phyloP scores from a whole-genome alignment of 2,888 invertebrate species.

The Drosophila anomalipes region DNA sequence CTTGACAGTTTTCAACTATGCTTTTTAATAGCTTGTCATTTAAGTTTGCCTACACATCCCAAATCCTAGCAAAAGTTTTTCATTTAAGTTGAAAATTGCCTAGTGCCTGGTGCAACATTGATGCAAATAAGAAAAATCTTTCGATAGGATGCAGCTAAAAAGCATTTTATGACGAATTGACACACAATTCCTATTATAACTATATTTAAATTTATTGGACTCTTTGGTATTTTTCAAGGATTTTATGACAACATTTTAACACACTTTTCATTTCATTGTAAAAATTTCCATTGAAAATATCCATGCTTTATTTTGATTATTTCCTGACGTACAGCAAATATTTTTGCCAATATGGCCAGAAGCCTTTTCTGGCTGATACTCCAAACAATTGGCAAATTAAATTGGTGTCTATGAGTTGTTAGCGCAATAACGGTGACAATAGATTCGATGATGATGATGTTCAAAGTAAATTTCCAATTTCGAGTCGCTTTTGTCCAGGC shows the following conservation, averaged over 20 bases:
- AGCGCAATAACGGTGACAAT: slow-evolving; percentile 2
- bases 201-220: background rate
- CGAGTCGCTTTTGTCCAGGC: background rate
- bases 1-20: slow-evolving; percentile 17
- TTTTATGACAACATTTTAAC: background rate
- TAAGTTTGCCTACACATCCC: slow-evolving; percentile 10
- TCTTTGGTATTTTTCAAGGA: background rate
- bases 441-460: background rate
- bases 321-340: background rate
- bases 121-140: background rate
- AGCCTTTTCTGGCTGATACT: background rate
- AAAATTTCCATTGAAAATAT: background rate
- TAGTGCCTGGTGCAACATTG: background rate
- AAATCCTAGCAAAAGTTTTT: slow-evolving; percentile 26
- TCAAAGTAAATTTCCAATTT: slow-evolving; percentile 6
- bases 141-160: background rate
- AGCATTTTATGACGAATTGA: background rate
- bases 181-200: background rate
- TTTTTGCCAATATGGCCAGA: background rate
- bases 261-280: background rate
- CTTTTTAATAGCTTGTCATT: slow-evolving; percentile 41
- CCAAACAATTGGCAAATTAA: background rate
- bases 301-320: background rate
- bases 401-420: background rate
- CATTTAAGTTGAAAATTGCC: slow-evolving; percentile 6